Evolutionary conservation across 2,888 invertebrate genomes (phyloP), one percentile per base, ranked within the genome.

Genomic region (Ophraella communa): DNA sequence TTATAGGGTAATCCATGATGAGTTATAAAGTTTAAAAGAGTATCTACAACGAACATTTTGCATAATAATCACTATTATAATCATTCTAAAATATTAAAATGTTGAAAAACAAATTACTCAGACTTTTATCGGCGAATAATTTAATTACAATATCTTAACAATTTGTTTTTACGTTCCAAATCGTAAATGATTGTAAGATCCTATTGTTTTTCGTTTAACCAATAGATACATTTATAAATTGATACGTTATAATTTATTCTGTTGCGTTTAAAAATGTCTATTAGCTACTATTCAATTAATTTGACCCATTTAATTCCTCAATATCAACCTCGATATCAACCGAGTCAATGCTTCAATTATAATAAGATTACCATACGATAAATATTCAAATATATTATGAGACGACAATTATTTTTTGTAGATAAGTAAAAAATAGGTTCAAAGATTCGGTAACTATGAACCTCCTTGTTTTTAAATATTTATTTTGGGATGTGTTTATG

Each of bases 321-420:
- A 24, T 24, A 49, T 24, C 5, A 14, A 23, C 23, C n/a, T 8
- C 14, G 24, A 24, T 24, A 49, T 24, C 5, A 14, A 23, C 14
- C 7, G n/a, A 49, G 49, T 49, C 49, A 49, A 24, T 24, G 49
- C 18, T 49, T 24, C 49, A 49, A 27, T 49, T 49, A 49, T 2
- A 49, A 49, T 49, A 14, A n/a, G 17, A 52, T 52, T 52, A 52
- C n/a, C 51, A 52, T 52, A 52, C 30, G 4, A 52, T 52, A 27
- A 52, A 52, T 52, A 52, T 30, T 52, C 4, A 30, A 52, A 30
- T 33, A 18, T 18, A 17, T 52, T 17, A 27, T 17, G 27, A 49
- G 27, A 24, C 4, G 17, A 10, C 10, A 27, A 27, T 10, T 27
- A 10, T 27, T 27, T 27, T 27, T 27, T 27, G 10, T 27, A 30